Evolutionary conservation across 2,888 invertebrate genomes (phyloP), one percentile per base, ranked within the genome.

Genomic region (Zhengitettix transpicula): DNA sequence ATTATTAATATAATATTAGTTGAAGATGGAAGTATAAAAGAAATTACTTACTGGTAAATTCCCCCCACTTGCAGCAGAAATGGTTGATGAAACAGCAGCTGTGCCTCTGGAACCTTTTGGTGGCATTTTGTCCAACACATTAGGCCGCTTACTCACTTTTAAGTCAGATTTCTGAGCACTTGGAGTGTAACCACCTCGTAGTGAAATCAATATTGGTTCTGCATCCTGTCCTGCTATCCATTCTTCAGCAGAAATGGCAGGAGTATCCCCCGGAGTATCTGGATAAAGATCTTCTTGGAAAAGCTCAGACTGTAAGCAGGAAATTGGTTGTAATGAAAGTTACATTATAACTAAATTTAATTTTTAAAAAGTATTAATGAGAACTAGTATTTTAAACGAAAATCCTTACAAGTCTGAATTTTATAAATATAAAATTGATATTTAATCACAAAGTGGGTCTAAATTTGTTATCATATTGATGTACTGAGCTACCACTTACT

Each of bases 281-380:
- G 97, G 97, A 75, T 94, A 98, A 65, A 98, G 78, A 76, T 97
- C 97, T 73, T 95, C 94, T 77, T 97, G 97, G 80, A 97, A 97
- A 69, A 92, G 81, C 75, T 95, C 95, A 64, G 95, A 94, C 82
- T 83, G 70, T 42, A 70, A 71, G 28, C 28, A 28, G 2, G 28
- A 28, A 28, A 5, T 28, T 28, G 28, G 28, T 28, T 28, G 28
- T 28, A 28, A 28, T 28, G 28, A 2, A 5, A 5, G 28, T 28
- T 28, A n/a, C n/a, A n/a, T n/a, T n/a, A n/a, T n/a, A 28, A 28
- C 28, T 28, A 28, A 28, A 28, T 28, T 5, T 28, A 28, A 2
- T n/a, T 28, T 28, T 28, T 7, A 28, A 7, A 5, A 5, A 28
- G 28, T 28, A 28, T 2, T 7, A 28, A 5, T 28, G 28, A 28